Percentiles rank a stretch among this genome's conserved stretches.
phyloP scores from a whole-genome alignment of 2,113 vertebrate genomes.

The Formicarius rufipectus region DNA sequence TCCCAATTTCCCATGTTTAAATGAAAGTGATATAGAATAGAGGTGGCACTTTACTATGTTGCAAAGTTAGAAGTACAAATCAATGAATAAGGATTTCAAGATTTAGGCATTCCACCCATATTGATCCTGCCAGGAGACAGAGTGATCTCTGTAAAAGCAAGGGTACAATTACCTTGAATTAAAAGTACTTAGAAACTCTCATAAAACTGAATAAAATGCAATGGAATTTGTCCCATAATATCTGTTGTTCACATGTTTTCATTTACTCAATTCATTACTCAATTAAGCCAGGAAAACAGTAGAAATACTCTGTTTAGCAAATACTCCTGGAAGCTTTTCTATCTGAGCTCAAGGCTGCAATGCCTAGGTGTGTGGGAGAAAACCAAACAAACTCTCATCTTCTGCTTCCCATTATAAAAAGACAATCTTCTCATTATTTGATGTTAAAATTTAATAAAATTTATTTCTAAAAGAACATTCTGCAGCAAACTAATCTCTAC shows the following conservation, averaged over 20 bases:
- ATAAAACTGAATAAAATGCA: not conserved
- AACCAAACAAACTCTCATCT: not conserved
- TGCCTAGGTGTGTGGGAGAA: not conserved
- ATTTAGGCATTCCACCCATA: not conserved
- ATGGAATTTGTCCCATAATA: not conserved
- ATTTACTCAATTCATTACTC: not conserved
- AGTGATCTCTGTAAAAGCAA: not conserved
- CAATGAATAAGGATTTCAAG: not conserved
- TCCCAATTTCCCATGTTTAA: not conserved
- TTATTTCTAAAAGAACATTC: not conserved
- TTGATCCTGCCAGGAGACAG: not conserved
- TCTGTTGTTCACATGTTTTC: not conserved
- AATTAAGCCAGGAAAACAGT: not conserved
- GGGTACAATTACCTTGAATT: not conserved
- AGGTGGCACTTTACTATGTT: not conserved
- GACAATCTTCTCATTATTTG: not conserved
- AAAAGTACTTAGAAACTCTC: not conserved
- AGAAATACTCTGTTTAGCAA: not conserved
- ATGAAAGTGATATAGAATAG: not conserved
- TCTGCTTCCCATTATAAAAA: not conserved
- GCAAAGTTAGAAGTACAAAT: not conserved
- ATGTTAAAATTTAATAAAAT: not conserved
- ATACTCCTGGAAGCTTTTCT: not conserved
- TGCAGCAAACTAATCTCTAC: not conserved
- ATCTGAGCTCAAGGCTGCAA: not conserved